These are phyloP conservation scores for Leptinotarsa juncta DNA, from an alignment of 2,888 invertebrate genomes.

Conservation along the genomic window DNA sequence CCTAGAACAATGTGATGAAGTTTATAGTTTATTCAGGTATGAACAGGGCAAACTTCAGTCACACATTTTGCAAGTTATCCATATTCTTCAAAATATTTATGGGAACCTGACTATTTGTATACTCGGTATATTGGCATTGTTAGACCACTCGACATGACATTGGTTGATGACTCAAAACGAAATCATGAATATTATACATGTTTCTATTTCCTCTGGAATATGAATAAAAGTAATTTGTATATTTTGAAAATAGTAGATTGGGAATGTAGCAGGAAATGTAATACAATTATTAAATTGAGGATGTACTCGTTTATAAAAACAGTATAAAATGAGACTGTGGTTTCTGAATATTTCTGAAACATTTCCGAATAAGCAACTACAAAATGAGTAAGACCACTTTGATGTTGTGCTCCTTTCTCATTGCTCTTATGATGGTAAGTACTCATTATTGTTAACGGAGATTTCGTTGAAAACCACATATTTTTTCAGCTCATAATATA, in stretches of 20 bases:
- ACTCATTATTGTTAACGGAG: neutral
- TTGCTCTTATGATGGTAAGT: neutral
- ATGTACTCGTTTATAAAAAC: neutral
- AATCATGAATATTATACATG: neutral
- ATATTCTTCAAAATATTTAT: too few species aligned
- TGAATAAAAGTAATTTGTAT: neutral
- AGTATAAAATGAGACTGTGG: neutral
- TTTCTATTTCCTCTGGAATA: neutral
- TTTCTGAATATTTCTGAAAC: neutral
- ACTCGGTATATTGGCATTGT: too few species aligned
- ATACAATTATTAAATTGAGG: neutral
- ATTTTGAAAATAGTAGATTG: neutral
- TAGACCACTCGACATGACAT: too few species aligned
- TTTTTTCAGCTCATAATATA: too few species aligned
- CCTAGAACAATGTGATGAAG: too few species aligned
- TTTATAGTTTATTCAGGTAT: too few species aligned
- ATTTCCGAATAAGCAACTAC: neutral
- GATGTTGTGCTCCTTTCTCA: neutral
- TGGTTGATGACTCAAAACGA: neutral
- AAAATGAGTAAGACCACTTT: neutral
- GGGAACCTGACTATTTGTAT: too few species aligned
- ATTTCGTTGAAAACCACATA: too few species aligned
- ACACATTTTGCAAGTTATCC: too few species aligned
- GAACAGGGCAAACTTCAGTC: too few species aligned
- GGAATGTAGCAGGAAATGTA: neutral